phyloP scores from a whole-genome alignment of 2,113 vertebrate genomes.

The Chelonoidis abingdonii region DNA sequence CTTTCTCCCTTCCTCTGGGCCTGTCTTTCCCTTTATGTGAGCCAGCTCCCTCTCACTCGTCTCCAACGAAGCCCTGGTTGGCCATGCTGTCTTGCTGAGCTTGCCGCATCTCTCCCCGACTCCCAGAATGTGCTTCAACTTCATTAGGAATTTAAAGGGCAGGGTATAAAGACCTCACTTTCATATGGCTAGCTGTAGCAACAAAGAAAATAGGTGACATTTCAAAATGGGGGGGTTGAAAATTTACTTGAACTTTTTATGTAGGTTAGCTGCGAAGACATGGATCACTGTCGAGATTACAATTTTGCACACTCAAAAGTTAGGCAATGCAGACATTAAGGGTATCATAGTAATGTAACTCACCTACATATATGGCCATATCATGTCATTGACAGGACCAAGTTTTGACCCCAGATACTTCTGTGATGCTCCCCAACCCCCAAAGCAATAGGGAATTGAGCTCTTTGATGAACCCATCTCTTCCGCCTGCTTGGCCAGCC shows the following conservation, averaged over 20 bases:
- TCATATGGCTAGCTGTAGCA: not conserved
- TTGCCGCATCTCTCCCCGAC: not conserved
- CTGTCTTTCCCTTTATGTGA: not conserved
- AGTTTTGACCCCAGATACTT: not conserved
- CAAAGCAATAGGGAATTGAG: not conserved
- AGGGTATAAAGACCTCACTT: not conserved
- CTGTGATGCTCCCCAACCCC: not conserved
- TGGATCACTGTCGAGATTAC: not conserved
- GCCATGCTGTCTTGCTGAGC: not conserved
- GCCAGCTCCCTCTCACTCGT: not conserved
- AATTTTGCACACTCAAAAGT: not conserved
- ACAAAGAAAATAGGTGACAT: not conserved
- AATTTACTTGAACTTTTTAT: not conserved
- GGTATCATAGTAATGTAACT: not conserved
- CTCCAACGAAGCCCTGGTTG: not conserved
- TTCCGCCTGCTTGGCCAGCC: not conserved
- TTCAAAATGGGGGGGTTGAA: not conserved
- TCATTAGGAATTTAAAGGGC: not conserved
- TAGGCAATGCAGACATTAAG: not conserved
- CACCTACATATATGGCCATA: not conserved
- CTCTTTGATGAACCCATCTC: not conserved
- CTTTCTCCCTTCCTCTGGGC: not conserved
- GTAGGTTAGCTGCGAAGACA: not conserved
- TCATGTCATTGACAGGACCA: not conserved
- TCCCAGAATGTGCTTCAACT: not conserved